phyloP scores from a whole-genome alignment of 2,113 vertebrate species.

The Phaethornis superciliosus region DNA sequence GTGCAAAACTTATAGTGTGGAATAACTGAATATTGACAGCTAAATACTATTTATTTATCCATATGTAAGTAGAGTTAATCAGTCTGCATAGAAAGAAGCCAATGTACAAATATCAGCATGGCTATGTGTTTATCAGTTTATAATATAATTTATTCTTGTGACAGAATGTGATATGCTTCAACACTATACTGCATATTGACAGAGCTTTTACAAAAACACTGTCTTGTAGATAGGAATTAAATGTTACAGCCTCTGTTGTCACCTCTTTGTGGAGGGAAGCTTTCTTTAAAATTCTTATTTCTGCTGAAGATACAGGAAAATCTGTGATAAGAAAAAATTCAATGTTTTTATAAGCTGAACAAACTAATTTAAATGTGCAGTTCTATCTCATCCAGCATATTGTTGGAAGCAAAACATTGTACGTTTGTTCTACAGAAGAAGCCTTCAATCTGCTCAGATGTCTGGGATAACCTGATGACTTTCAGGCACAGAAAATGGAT shows the following conservation, averaged over 20 bases:
- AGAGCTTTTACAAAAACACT: not conserved
- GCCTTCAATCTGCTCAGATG: no score
- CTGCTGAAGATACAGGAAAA: not conserved
- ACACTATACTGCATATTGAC: not conserved
- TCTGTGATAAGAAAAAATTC: not conserved
- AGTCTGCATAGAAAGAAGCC: not conserved
- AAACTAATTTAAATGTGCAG: not conserved
- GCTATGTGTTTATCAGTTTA: not conserved
- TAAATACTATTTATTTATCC: not conserved
- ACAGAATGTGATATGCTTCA: not conserved
- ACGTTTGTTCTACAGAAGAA: no score
- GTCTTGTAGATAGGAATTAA: not conserved
- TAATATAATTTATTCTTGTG: not conserved
- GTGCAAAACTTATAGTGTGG: not conserved
- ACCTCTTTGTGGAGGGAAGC: not conserved
- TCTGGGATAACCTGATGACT: no score
- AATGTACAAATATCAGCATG: not conserved
- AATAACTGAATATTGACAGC: not conserved
- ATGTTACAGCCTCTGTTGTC: not conserved
- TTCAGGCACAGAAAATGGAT: no score
- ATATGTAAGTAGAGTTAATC: not conserved
- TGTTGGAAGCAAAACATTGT: no score
- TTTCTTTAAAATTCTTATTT: not conserved
- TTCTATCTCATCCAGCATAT: not conserved
- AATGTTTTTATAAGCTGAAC: not conserved